These are phyloP conservation scores for Catharus bicknelli DNA, from an alignment of 2,113 vertebrate genomes.

Conservation along the genomic window DNA sequence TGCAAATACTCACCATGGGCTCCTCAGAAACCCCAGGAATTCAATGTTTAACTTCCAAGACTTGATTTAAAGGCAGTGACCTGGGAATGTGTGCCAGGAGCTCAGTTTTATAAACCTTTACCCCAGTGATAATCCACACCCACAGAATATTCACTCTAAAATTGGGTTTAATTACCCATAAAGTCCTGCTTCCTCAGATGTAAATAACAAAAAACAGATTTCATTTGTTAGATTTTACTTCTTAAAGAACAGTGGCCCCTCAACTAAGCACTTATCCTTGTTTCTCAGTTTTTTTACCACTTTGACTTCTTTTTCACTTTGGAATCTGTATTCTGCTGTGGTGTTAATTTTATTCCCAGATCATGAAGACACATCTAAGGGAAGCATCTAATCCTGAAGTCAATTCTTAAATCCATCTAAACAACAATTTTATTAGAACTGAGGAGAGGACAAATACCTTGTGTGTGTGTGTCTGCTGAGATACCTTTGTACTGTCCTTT, in stretches of 20 bases:
- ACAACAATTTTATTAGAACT: slow-evolving; percentile 67
- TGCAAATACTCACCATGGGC: rapidly evolving
- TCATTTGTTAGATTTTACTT: neutral
- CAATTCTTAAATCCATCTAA: slow-evolving; percentile 65
- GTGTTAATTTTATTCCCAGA: slow-evolving; percentile 14
- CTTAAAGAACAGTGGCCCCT: neutral
- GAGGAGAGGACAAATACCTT: slow-evolving; percentile 11
- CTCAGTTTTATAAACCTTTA: neutral
- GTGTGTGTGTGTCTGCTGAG: neutral
- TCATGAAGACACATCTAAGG: slow-evolving; percentile 16
- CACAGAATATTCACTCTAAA: neutral
- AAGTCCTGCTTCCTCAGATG: neutral
- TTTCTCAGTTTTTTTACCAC: neutral
- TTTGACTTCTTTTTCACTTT: neutral
- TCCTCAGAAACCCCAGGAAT: neutral
- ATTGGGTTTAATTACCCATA: neutral
- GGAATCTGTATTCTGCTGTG: neutral
- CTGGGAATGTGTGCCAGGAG: neutral
- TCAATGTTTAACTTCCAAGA: neutral
- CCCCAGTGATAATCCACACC: neutral
- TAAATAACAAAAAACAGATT: neutral
- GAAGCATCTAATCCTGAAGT: slow-evolving; percentile 55
- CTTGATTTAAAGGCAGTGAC: neutral
- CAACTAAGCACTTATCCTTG: neutral
- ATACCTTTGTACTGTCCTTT: slow-evolving; percentile 50